Base-by-base conservation (phyloP, 2,888 invertebrate genomes). In the Lordiphosa fenestrarum region DNA sequence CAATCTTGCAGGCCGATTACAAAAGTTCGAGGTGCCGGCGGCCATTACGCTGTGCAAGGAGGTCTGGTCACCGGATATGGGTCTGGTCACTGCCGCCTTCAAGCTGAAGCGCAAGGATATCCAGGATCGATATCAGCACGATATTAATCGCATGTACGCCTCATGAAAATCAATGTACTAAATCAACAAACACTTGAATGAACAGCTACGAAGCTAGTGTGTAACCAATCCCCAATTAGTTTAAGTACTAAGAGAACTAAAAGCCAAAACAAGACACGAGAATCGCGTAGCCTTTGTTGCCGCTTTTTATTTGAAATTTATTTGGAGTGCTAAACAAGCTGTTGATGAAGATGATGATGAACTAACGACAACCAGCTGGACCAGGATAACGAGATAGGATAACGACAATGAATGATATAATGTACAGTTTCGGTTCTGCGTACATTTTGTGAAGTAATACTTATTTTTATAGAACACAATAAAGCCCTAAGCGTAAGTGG, bases 51-150 rank as follows among this genome's bases (percentile, higher is more conserved):
- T 99, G 56, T 95, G 96, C 88, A 92, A 94, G 50, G 98, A 98
- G 85, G 94, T 95, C 62, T 99, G 99, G 99, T 96, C 98, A 0
- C 98, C 99, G 0, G 98, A 98, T 88, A 96, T 95, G 93, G 98
- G 98, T 55, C 93, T 99, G 46, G 97, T 99, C 7, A 99, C 99
- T 33, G 99, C 98, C 71, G 98, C 99, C 53, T 97, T 98, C 91
- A 99, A 99, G 91, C 92, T 99, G 88, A 98, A 98, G 90, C 92
- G 99, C 86, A 98, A 97, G 92, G 96, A 96, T 89, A 98, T 99
- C 82, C 96, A 98, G 90, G 95, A 96, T 73, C 93, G 94, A 80
- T 99, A 98, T 92, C 94, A 96, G 90, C 93, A 94, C 74, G 96
- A 97, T 90, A 96, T 98, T 86, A 95, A 95, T 89, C 92, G 95